Base-by-base conservation (phyloP, 1,140 invertebrate genomes). In the Tigriopus japonicus region DNA sequence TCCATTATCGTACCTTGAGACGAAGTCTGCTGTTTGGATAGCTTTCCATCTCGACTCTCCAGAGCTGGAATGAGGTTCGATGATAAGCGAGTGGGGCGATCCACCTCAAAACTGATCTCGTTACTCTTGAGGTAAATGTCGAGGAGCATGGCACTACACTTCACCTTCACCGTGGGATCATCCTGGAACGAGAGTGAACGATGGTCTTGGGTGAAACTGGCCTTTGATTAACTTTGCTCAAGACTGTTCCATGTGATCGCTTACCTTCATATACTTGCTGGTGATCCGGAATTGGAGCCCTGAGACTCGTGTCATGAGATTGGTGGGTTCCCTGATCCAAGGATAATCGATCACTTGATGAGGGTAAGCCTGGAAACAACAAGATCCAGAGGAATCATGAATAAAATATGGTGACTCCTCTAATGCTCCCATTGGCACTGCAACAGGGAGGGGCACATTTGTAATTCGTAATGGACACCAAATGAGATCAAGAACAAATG, bases 81-180 rank as follows among this genome's bases (percentile, higher is more conserved):
- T 35, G 28, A 35, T n/a, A 40, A 23, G 14, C 42, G 35, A 41
- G 13, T 28, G 17, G 55, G 55, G 3, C 28, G 24, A n/a, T 58
- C 42, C 12, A 58, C 55, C 41, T 58, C 55, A 42, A 58, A 58
- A 58, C 28, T 58, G 55, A 58, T 58, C 28, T 58, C 55, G 41
- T 58, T 58, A 23, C 55, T 58, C 40, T 54, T 58, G 21, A 58
- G 40, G 21, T 58, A 58, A 40, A 58, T 42, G 3, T 28, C 15
- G 17, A 15, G 21, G 23, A 58, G 55, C 55, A 58, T 58, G 28
- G 55, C 55, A 28, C 28, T 58, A 19, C 55, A 58, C 55, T 58
- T 58, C n/a, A 58, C 28, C 41, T 42, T 58, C 23, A 58, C 40
- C 3, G 21, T 28, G 35, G 41, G 41, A 21, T 54, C 14, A 24